Evolutionary conservation across 2,888 invertebrate species (phyloP), one percentile per base, ranked within the genome.

Genomic region (Noctua comes): DNA sequence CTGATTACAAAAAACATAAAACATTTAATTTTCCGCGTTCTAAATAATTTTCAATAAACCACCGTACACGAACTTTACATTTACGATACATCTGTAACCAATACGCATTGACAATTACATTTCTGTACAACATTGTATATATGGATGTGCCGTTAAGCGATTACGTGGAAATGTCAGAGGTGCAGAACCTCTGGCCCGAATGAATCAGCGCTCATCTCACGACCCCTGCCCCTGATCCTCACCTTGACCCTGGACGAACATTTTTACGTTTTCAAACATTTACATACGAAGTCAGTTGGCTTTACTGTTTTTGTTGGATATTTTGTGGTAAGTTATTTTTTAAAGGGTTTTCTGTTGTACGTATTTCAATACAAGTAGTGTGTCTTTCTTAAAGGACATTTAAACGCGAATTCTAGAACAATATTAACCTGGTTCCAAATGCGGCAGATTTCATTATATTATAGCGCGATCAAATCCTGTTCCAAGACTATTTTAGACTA

Each of bases 131-230:
- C 81, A 80, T 83, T 84, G 88, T 89, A 74, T 89, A 74, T 83
- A 68, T 83, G 84, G 64, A 79, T 73, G 77, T 86, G 77, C 89
- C 89, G 88, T 86, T 88, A 88, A 88, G 80, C 86, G 86, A 80
- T 89, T 89, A 89, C 85, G 85, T 86, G 79, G 76, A 83, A 89
- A 89, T 89, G 89, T 90, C 91, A 91, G 88, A 88, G 91, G 91
- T 91, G 86, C 83, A 76, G 90, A 91, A 92, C 93, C 92, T 92
- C 88, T 90, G 90, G 86, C 90, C 89, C 86, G 89, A 86, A 89
- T 89, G 91, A 91, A 92, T 90, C 88, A 89, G 89, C 88, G 90
- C 88, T 88, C 91, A 90, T 92, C 93, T 88, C 92, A 90, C 92
- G 93, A 92, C 88, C 88, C 85, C 76, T 90, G 91, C 89, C 92